Percentiles rank a stretch among this genome's conserved stretches.
Conservation (phyloP, 1,140 invertebrate genomes). For the Cydia fagiglandana region DNA sequence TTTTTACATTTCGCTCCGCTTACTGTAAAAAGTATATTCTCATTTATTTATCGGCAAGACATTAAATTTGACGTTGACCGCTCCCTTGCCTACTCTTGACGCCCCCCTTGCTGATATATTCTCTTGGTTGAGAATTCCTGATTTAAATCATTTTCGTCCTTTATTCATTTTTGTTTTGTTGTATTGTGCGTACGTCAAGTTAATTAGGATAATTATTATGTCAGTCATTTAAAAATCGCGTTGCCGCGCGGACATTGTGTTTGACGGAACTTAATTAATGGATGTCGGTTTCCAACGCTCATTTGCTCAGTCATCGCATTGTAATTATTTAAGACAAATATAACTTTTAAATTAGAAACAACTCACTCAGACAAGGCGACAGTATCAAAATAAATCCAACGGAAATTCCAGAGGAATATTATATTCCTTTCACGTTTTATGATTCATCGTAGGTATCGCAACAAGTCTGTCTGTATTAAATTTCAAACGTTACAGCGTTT, state of each 20-base stretch:
- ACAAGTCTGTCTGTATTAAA: neutral
- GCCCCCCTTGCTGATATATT: no score
- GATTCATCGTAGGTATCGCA: constrained; percentile 19
- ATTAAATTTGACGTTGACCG: no score
- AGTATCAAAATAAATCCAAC: neutral
- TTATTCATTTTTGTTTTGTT: constrained; percentile 9
- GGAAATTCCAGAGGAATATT: constrained; percentile 7
- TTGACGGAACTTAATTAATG: constrained; percentile 50
- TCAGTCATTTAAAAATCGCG: constrained; percentile 21
- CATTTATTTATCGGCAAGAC: no score
- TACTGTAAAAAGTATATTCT: neutral
- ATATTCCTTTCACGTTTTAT: constrained; percentile 19
- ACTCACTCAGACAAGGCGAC: neutral
- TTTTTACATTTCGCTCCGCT: neutral
- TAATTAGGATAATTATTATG: constrained; percentile 18
- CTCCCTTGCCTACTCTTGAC: no score
- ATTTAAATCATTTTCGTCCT: neutral
- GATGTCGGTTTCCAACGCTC: constrained; percentile 37
- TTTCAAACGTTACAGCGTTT: neutral
- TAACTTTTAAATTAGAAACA: constrained; percentile 28
- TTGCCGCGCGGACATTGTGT: constrained; percentile 1
- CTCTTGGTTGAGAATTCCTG: neutral
- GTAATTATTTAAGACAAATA: constrained; percentile 43
- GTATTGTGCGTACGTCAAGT: neutral
- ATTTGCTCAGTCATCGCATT: constrained; percentile 48